Evolutionary conservation across 2,113 vertebrate species (phyloP), one percentile per base, ranked within the genome.

Genomic region (Hypanus sabinus): DNA sequence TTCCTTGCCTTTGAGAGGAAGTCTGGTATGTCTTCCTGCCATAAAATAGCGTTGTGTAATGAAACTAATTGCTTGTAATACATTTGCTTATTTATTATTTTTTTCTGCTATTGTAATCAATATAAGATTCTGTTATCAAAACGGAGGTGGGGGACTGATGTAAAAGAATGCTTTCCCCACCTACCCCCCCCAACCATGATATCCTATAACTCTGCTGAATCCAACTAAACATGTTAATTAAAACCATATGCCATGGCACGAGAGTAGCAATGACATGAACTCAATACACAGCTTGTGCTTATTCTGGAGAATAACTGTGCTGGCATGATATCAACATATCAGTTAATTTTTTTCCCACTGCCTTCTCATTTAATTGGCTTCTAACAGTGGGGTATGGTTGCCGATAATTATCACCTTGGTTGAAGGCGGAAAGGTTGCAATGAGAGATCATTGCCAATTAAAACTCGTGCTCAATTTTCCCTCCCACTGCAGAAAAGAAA

Each of bases 1-100:
- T 99, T 99, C 94, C 94, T 96, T 88, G 73, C 68, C 3, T 68
- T 95, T 24, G 71, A 95, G 0, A 94, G 96, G 33, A 96, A 97
- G 10, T 98, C 97, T 79, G 98, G 99, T 99, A 96, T 95, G 94
- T 73, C 16, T 0, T n/a, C n/a, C 30, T 33, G 33, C 30, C 20
- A 33, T 90, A 18, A 62, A 88, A 62, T 62, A 62, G 24, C 2
- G 12, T 87, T 87, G 55, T 30, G 57, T 24, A 60, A 62, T 62
- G 14, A 16, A 65, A 65, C 5, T 65, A 90, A 90, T 33, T 33
- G n/a, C 30, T 20, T 33, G 8, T 33, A 65, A 33, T 65, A 6
- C 1, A 65, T 33, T 65, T 68, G 60, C 20, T 90, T 8, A 33
- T 22, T 62, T 30, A 65, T 90, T 90, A 11, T 65, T 90, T 90